phyloP scores from a whole-genome alignment of 35 echinoderm and acorn worm genomes.

The Lytechinus variegatus region DNA sequence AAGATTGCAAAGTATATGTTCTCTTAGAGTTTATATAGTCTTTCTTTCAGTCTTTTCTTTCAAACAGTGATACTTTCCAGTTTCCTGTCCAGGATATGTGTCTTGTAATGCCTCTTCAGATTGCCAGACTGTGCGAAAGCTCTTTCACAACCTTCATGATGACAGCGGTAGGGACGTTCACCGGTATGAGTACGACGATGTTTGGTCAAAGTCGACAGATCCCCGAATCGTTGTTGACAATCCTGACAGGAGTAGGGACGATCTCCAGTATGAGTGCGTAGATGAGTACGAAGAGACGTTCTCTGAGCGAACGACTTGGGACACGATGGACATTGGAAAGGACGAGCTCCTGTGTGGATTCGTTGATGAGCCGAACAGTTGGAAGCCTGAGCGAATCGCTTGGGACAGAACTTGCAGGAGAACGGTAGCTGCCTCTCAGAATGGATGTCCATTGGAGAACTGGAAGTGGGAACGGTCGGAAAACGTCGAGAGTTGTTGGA shows the following conservation, averaged over 20 bases:
- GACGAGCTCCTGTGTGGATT: constrained; percentile 39
- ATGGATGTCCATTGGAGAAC: neutral
- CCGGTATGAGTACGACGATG: constrained; percentile 90
- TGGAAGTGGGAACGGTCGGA: neutral
- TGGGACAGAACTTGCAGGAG: neutral
- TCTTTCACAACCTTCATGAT: constrained; percentile 42
- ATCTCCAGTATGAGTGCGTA: constrained; percentile 86
- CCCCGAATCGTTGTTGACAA: constrained; percentile 85
- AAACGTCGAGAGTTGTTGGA: neutral
- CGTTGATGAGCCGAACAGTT: constrained; percentile 34
- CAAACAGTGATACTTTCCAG: neutral
- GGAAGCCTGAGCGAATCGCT: constrained; percentile 39
- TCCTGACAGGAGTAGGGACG: constrained; percentile 86
- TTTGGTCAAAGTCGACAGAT: constrained; percentile 85
- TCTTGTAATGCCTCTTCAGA: constrained; percentile 64
- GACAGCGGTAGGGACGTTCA: constrained; percentile 69
- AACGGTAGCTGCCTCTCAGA: neutral
- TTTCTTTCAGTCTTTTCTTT: neutral
- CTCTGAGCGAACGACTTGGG: constrained; percentile 49
- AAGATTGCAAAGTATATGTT: neutral
- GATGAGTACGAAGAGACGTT: constrained; percentile 60
- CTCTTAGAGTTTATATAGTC: neutral
- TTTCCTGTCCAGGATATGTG: constrained; percentile 7
- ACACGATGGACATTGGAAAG: constrained; percentile 38
- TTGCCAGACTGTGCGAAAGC: constrained; percentile 93